These are phyloP conservation scores for Gonocerus acuteangulatus DNA, from an alignment of 2,888 invertebrate genomes.

Conservation along the genomic window DNA sequence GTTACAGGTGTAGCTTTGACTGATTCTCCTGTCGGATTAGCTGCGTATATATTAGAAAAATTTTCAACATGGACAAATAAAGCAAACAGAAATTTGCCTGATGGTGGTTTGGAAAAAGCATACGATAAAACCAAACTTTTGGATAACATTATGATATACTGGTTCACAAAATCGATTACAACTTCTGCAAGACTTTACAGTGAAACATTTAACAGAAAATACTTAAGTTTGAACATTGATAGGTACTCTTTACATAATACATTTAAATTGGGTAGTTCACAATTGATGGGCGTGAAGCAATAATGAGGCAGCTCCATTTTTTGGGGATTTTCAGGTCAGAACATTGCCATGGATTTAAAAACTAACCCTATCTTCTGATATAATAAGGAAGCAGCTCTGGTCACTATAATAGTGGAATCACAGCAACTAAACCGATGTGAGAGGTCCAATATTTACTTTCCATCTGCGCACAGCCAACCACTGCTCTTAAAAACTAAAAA, in stretches of 20 bases:
- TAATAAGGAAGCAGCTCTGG: no score
- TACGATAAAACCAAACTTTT: slow-evolving; percentile 63
- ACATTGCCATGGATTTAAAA: no score
- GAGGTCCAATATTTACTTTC: no score
- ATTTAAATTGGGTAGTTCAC: no score
- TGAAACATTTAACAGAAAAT: slow-evolving; percentile 49
- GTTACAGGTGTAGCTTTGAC: slow-evolving; percentile 59
- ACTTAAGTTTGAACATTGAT: slow-evolving; percentile 32
- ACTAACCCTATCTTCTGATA: no score
- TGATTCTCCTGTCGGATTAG: slow-evolving; percentile 76
- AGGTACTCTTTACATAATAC: no score
- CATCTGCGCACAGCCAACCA: no score
- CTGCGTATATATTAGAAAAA: slow-evolving; percentile 84
- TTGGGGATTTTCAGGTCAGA: no score
- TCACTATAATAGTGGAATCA: no score
- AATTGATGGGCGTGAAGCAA: background rate
- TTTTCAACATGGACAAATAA: slow-evolving; percentile 67
- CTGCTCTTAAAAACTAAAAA: no score
- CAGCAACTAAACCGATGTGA: no score
- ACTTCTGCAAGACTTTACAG: slow-evolving; percentile 68
- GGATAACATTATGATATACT: slow-evolving; percentile 77
- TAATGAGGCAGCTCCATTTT: no score
- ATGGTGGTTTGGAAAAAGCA: slow-evolving; percentile 60
- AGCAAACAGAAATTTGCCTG: slow-evolving; percentile 46
- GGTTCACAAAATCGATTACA: slow-evolving; percentile 64